These are phyloP conservation scores for Vanessa cardui DNA, from an alignment of 2,888 invertebrate species.

Conservation along the genomic window DNA sequence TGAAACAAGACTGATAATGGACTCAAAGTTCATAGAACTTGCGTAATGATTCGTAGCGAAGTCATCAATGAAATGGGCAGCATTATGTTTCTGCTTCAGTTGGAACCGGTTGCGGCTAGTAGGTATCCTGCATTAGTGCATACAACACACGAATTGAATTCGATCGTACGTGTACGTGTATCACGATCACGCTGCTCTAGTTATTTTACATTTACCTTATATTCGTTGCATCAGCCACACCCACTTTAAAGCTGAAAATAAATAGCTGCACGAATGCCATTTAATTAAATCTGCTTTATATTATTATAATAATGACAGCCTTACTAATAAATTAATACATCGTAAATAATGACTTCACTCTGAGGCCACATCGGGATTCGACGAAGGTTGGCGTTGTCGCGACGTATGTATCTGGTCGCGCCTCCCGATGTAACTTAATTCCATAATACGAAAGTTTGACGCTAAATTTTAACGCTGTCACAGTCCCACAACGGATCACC, in stretches of 20 bases:
- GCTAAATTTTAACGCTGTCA: too few species aligned
- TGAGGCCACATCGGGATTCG: too few species aligned
- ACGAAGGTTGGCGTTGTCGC: too few species aligned
- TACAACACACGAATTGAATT: neutral
- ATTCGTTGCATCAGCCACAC: neutral
- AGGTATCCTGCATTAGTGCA: neutral
- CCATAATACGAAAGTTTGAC: too few species aligned
- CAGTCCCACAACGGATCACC: too few species aligned
- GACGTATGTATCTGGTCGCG: too few species aligned
- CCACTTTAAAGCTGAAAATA: neutral
- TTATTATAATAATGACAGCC: neutral
- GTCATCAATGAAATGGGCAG: conserved; percentile 58
- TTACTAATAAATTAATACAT: neutral
- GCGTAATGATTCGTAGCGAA: conserved; percentile 59
- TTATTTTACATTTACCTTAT: conserved; percentile 10
- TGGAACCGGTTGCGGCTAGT: conserved; percentile 11
- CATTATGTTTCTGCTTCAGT: conserved; percentile 55
- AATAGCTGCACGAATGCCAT: neutral
- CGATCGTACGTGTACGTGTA: conserved; percentile 56
- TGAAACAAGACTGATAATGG: conserved; percentile 2
- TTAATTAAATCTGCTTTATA: neutral
- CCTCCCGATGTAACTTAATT: too few species aligned
- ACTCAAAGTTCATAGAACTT: conserved; percentile 38
- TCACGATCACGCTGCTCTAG: conserved; percentile 59
- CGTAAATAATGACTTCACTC: too few species aligned